Evolutionary conservation across 2,113 vertebrate species (phyloP).

Genomic region (Paramisgurnus dabryanus): DNA sequence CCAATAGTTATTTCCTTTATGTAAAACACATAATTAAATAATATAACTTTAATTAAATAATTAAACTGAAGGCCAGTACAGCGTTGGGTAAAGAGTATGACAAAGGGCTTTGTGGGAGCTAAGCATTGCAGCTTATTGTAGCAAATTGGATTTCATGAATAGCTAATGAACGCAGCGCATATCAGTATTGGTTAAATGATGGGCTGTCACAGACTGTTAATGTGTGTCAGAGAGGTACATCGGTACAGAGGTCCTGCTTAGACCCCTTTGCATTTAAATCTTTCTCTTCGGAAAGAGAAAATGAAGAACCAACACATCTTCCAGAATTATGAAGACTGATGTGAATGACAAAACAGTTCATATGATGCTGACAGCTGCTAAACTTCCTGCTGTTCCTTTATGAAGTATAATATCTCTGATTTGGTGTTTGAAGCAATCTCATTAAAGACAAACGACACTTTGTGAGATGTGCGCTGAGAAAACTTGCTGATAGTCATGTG

Average conservation of each 20-base stretch:
- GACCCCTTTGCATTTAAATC: not conserved
- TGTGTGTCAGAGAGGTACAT: not conserved
- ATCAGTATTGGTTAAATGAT: conserved; percentile 44
- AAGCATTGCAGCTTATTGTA: conserved; percentile 36
- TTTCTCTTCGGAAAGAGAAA: not conserved
- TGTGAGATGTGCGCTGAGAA: too few relatives aligned
- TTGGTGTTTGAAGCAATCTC: conserved; percentile 16
- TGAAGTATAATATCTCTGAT: conserved; percentile 1
- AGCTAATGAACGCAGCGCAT: conserved; percentile 27
- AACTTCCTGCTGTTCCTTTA: conserved; percentile 32
- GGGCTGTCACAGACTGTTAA: conserved; percentile 22
- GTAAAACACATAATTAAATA: too few relatives aligned
- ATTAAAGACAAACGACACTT: conserved; percentile 10
- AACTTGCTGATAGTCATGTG: too few relatives aligned
- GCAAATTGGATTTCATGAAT: conserved; percentile 56
- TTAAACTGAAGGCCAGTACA: conserved; percentile 18
- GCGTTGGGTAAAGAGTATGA: conserved; percentile 31
- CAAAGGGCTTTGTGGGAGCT: conserved; percentile 42
- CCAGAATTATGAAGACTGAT: not conserved
- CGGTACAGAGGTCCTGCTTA: not conserved
- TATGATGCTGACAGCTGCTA: conserved; percentile 12
- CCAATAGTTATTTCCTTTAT: not conserved
- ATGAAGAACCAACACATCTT: too few relatives aligned
- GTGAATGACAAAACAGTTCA: conserved; percentile 31
- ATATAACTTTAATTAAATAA: conserved; percentile 26